These are phyloP conservation scores for Pempheris klunzingeri DNA, from an alignment of 2,797 vertebrate genomes.

Conservation along the genomic window DNA sequence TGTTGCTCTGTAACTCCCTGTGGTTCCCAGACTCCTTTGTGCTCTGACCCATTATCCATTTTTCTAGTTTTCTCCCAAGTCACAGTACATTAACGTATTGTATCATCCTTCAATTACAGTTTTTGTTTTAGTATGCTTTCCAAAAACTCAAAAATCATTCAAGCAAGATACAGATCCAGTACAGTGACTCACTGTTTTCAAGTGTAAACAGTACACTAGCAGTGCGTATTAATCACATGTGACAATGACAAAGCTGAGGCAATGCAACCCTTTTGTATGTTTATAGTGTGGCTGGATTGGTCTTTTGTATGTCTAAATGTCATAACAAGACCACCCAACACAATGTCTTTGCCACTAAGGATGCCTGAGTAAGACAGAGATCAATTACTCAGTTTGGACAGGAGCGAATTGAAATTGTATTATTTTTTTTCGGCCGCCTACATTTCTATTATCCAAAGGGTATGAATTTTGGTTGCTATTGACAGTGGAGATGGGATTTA, in stretches of 20 bases:
- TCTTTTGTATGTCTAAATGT: slow-evolving; percentile 52
- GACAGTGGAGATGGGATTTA: too few species aligned
- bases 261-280: slow-evolving; percentile 39
- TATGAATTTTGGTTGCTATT: neutral
- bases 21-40: slow-evolving; percentile 37
- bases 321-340: slow-evolving; percentile 67
- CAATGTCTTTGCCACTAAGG: slow-evolving; percentile 22
- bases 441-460: neutral
- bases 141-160: slow-evolving; percentile 62
- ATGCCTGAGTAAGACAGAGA: slow-evolving; percentile 18
- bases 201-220: slow-evolving; percentile 36
- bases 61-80: slow-evolving; percentile 18
- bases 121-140: slow-evolving; percentile 44
- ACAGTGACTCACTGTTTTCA: slow-evolving; percentile 57
- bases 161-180: slow-evolving; percentile 36
- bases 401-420: neutral
- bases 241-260: slow-evolving; percentile 54
- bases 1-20: slow-evolving; percentile 25
- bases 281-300: slow-evolving; percentile 42
- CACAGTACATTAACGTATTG: slow-evolving; percentile 44
- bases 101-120: slow-evolving; percentile 50
- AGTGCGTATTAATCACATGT: slow-evolving; percentile 51
- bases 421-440: neutral
- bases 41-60: slow-evolving; percentile 23
- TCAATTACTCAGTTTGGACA: slow-evolving; percentile 3